Percentiles rank a stretch among this genome's conserved stretches.
Conservation (phyloP, 2,888 invertebrate genomes). For the Corythucha ciliata region DNA sequence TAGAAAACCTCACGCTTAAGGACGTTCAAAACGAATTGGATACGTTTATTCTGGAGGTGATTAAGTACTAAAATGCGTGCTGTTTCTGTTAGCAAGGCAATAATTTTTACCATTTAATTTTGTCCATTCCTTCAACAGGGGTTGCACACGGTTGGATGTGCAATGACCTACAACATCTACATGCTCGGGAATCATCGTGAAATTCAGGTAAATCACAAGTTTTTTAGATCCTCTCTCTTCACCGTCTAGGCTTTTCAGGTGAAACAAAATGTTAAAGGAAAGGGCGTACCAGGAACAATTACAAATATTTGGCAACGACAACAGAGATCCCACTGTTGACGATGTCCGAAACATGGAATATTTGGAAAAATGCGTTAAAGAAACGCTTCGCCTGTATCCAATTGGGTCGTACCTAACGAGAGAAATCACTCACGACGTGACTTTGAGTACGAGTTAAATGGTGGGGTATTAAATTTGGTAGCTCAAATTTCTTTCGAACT, state of each 20-base stretch:
- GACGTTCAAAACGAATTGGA: no score
- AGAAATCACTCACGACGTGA: slow-evolving; percentile 27
- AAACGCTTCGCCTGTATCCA: slow-evolving; percentile 32
- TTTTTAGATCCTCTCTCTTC: background rate
- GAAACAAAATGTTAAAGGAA: slow-evolving; percentile 18
- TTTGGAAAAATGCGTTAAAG: slow-evolving; percentile 32
- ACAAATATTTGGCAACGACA: slow-evolving; percentile 29
- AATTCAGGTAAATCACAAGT: background rate
- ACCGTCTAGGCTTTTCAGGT: background rate
- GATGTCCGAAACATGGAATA: slow-evolving; percentile 32
- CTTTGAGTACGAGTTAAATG: background rate
- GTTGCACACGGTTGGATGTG: background rate
- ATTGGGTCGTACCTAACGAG: slow-evolving; percentile 32
- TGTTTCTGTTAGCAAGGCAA: background rate
- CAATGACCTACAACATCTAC: background rate
- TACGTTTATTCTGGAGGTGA: no score
- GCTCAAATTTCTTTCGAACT: no score
- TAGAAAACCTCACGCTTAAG: no score
- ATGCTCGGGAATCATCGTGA: background rate
- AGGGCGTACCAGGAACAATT: slow-evolving; percentile 27
- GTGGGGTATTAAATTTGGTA: no score
- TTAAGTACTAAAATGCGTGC: background rate
- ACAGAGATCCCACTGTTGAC: slow-evolving; percentile 27
- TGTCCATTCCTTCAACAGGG: background rate
- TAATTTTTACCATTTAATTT: background rate